These are phyloP conservation scores for Agrochola circellaris DNA, from an alignment of 2,888 invertebrate species.

Conservation along the genomic window DNA sequence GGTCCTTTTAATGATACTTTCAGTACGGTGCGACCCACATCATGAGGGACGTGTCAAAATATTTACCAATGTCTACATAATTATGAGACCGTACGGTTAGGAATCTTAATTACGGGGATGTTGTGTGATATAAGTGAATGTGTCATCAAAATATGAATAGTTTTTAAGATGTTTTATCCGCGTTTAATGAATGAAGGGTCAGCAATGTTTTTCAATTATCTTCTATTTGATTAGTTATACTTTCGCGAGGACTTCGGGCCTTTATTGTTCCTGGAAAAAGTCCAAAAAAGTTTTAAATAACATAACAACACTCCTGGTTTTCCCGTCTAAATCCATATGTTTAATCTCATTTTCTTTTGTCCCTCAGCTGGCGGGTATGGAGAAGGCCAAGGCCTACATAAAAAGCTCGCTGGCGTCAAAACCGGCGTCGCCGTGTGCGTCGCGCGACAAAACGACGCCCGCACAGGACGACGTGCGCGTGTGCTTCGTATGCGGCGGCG, in stretches of 20 bases:
- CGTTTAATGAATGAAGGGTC: background rate
- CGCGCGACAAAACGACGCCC: slow-evolving; percentile 88
- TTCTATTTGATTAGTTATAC: background rate
- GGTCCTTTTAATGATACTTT: slow-evolving; percentile 52
- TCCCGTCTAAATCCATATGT: background rate
- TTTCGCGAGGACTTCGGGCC: too few relatives aligned
- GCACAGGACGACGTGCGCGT: slow-evolving; percentile 90
- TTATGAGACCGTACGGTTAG: background rate
- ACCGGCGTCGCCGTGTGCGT: slow-evolving; percentile 86
- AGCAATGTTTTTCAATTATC: background rate
- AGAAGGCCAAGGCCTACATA: slow-evolving; percentile 93
- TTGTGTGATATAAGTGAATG: background rate
- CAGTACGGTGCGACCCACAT: slow-evolving; percentile 50
- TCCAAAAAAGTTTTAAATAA: too few relatives aligned
- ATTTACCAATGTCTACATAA: slow-evolving; percentile 19
- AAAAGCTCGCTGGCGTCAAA: slow-evolving; percentile 92
- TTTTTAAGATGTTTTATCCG: background rate
- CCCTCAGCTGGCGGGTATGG: slow-evolving; percentile 83
- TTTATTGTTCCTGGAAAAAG: background rate
- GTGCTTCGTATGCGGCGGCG: slow-evolving; percentile 94
- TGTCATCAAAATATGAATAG: background rate
- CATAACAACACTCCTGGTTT: too few relatives aligned
- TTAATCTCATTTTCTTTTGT: slow-evolving; percentile 29
- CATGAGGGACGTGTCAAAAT: slow-evolving; percentile 28
- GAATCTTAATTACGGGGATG: slow-evolving; percentile 6